phyloP scores from a whole-genome alignment of 2,797 vertebrate species.

The Pempheris klunzingeri region DNA sequence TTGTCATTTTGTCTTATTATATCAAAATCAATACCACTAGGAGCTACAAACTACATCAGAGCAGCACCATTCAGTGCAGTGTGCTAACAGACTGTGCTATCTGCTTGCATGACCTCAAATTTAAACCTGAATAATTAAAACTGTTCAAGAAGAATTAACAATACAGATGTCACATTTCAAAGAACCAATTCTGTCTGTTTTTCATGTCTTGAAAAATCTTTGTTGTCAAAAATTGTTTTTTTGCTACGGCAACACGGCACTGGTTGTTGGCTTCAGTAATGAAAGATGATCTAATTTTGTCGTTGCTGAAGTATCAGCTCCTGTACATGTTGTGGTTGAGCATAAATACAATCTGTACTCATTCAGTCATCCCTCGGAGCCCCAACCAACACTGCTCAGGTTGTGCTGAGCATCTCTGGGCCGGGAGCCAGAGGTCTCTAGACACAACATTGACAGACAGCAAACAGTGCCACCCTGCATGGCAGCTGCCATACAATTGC shows the following conservation, averaged over 20 bases:
- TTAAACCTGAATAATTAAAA: slow-evolving; percentile 61
- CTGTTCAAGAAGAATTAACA: slow-evolving; percentile 33
- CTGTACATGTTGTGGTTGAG: slow-evolving; percentile 48
- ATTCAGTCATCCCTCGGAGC: slow-evolving; percentile 65
- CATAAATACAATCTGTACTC: slow-evolving; percentile 61
- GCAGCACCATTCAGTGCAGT: slow-evolving; percentile 19
- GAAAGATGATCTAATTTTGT: slow-evolving; percentile 60
- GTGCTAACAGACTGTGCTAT: slow-evolving; percentile 24
- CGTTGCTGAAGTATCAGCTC: slow-evolving; percentile 59
- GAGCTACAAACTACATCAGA: slow-evolving; percentile 26
- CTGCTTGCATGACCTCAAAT: slow-evolving; percentile 39
- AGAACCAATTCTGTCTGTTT: slow-evolving; percentile 31
- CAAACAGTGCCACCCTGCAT: slow-evolving; percentile 63
- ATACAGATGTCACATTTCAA: slow-evolving; percentile 44
- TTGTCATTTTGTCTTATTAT: background rate
- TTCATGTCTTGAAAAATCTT: slow-evolving; percentile 16
- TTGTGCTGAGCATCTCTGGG: slow-evolving; percentile 68
- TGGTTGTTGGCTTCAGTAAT: slow-evolving; percentile 44
- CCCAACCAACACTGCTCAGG: slow-evolving; percentile 54
- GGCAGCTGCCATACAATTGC: slow-evolving; percentile 51
- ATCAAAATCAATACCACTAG: background rate
- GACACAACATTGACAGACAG: slow-evolving; percentile 64
- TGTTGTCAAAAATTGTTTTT: slow-evolving; percentile 20
- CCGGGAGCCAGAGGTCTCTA: slow-evolving; percentile 63
- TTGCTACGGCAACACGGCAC: background rate